Percentiles rank a stretch among this genome's conserved stretches.
phyloP scores from a whole-genome alignment of 2,797 vertebrate species.

The Carapus acus region DNA sequence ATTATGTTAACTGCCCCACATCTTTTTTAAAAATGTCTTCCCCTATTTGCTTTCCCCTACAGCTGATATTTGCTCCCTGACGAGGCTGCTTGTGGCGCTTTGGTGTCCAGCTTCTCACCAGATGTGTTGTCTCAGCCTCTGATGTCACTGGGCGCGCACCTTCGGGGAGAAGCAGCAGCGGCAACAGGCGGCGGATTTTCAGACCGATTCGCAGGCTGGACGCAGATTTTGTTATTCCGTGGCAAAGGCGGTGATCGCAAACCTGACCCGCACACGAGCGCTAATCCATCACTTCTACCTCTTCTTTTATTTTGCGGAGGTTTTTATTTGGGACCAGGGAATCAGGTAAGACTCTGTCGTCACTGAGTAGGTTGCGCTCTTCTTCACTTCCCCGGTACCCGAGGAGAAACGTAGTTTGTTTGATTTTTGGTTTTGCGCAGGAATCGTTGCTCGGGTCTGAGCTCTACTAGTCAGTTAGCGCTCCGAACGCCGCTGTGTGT shows the following conservation, averaged over 20 bases:
- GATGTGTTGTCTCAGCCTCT: constrained; percentile 51
- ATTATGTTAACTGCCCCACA: too few relatives aligned
- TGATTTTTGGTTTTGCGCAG: too few relatives aligned
- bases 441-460: background rate
- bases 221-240: too few relatives aligned
- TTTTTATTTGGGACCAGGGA: too few relatives aligned
- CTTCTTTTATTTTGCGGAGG: too few relatives aligned
- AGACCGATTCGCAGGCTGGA: too few relatives aligned
- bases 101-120: too few relatives aligned
- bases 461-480: constrained; percentile 13
- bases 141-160: constrained; percentile 68
- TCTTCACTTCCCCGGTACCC: background rate
- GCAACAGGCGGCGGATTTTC: constrained; percentile 36
- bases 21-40: too few relatives aligned
- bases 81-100: constrained; percentile 32
- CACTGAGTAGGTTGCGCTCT: constrained; percentile 36
- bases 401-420: too few relatives aligned
- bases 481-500: background rate
- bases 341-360: constrained; percentile 8
- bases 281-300: background rate
- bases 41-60: too few relatives aligned
- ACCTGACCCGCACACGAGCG: constrained; percentile 15
- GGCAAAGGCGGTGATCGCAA: too few relatives aligned
- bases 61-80: too few relatives aligned
- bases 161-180: constrained; percentile 52